Conservation (phyloP, 1,140 invertebrate species). For the Aphidius gifuensis region DNA sequence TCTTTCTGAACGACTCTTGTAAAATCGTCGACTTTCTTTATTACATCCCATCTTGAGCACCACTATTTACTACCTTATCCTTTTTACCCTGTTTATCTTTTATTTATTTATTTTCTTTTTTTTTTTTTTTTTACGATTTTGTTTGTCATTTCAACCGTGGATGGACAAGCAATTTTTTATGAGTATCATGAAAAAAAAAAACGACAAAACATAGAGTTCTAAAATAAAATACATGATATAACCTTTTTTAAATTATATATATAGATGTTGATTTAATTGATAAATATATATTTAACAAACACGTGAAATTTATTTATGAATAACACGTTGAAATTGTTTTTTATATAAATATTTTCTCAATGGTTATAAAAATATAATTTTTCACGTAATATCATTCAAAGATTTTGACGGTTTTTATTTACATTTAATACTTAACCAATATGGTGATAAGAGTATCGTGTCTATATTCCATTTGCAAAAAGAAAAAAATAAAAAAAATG, state of each 20-base stretch:
- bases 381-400: no score
- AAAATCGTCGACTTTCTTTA: conserved; percentile 24
- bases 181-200: background rate
- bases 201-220: background rate
- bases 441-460: no score
- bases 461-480: no score
- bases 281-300: no score
- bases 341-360: no score
- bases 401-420: background rate
- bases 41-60: conserved; percentile 21
- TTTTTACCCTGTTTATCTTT: background rate
- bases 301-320: no score
- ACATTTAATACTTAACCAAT: background rate
- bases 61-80: conserved; percentile 10
- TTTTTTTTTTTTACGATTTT: background rate
- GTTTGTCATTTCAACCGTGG: background rate
- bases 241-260: background rate
- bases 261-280: no score
- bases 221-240: background rate
- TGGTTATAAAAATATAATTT: no score
- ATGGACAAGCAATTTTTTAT: background rate
- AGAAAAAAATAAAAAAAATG: no score
- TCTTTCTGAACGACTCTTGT: background rate
- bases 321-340: no score
- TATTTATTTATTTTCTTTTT: background rate